These are phyloP conservation scores for Otus sunia DNA, from an alignment of 2,113 vertebrate species.

Conservation along the genomic window DNA sequence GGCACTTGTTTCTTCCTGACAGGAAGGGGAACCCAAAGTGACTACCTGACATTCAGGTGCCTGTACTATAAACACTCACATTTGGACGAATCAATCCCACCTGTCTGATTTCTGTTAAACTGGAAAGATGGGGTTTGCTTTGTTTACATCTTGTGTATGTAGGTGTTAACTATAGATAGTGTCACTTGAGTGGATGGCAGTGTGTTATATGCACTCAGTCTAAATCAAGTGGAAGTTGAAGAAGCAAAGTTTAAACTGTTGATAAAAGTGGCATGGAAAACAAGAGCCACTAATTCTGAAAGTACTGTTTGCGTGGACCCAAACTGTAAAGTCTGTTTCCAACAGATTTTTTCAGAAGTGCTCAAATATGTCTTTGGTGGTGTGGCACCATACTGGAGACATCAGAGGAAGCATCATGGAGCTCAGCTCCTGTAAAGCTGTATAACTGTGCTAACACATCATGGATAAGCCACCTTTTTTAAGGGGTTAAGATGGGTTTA, in stretches of 20 bases:
- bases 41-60: not conserved
- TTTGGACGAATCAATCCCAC: not conserved
- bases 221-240: not conserved
- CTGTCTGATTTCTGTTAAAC: not conserved
- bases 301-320: not conserved
- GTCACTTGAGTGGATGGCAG: not conserved
- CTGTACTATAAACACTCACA: not conserved
- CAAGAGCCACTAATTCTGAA: not conserved
- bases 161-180: not conserved
- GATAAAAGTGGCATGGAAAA: not conserved
- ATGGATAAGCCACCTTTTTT: not conserved
- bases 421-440: not conserved
- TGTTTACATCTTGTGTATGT: not conserved
- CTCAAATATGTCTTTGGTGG: not conserved
- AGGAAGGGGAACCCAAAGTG: not conserved
- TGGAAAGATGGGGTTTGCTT: not conserved
- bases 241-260: not conserved
- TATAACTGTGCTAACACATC: not conserved
- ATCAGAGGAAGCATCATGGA: not conserved
- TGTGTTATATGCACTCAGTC: not conserved
- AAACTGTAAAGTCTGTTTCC: not conserved
- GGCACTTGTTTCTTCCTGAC: not conserved
- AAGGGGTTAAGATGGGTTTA: not conserved
- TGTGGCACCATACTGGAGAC: not conserved
- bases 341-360: not conserved